Evolutionary conservation across 2,113 vertebrate genomes (phyloP).

Genomic region (Burhinus oedicnemus): DNA sequence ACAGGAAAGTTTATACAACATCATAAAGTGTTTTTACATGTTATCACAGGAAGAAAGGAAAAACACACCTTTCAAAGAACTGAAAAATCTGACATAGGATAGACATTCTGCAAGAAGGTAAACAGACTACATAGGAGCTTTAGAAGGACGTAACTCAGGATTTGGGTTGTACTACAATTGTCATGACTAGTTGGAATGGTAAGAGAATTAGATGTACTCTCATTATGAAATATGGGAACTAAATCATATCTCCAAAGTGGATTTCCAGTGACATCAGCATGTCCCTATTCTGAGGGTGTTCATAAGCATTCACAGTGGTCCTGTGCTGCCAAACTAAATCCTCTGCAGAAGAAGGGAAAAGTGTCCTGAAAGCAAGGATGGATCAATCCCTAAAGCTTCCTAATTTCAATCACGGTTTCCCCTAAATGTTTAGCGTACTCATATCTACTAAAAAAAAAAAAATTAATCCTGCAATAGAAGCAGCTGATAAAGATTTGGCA

Average conservation of each 20-base stretch:
- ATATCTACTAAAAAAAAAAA: neutral
- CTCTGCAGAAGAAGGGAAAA: neutral
- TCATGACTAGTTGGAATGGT: neutral
- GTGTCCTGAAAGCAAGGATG: neutral
- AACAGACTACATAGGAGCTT: neutral
- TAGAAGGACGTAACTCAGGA: neutral
- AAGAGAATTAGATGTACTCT: neutral
- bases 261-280: neutral
- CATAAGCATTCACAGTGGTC: accelerated
- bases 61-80: neutral
- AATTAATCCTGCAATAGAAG: neutral
- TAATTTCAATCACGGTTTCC: neutral
- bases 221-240: neutral
- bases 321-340: neutral
- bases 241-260: neutral
- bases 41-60: neutral
- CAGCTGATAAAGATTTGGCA: neutral
- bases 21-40: neutral
- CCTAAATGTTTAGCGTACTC: neutral
- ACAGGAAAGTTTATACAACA: neutral
- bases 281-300: neutral
- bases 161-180: too few relatives aligned
- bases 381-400: neutral
- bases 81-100: neutral
- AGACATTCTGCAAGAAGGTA: neutral